These are phyloP conservation scores for Petromus typicus DNA, from an alignment of 2,113 vertebrate genomes.

Conservation along the genomic window DNA sequence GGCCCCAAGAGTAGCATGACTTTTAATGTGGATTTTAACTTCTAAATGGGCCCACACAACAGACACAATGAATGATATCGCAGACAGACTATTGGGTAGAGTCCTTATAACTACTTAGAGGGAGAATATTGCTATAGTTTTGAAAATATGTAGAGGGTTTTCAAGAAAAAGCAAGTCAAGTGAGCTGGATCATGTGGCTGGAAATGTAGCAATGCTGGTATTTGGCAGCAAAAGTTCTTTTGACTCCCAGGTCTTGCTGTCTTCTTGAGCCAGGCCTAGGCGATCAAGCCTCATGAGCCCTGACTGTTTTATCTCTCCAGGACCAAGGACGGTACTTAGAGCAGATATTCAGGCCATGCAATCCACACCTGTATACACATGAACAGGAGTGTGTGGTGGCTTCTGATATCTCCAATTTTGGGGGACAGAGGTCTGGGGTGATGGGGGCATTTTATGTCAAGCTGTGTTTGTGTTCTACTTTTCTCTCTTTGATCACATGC, in stretches of 20 bases:
- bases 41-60: neutral
- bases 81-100: neutral
- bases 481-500: neutral
- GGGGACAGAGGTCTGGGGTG: neutral
- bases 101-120: neutral
- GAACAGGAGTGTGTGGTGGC: rapidly evolving
- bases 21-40: neutral
- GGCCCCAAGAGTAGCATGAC: neutral
- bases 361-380: no score
- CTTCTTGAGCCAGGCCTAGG: neutral
- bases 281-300: rapidly evolving
- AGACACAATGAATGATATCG: neutral
- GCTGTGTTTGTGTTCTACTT: neutral
- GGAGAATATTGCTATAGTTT: neutral
- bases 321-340: neutral
- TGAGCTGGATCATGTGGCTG: neutral
- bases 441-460: rapidly evolving
- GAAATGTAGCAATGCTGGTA: neutral
- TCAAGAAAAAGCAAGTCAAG: neutral
- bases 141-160: neutral
- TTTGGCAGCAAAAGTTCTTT: neutral
- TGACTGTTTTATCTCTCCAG: neutral
- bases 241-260: neutral
- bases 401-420: neutral
- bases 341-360: neutral